phyloP scores from a whole-genome alignment of 37 sponge, comb jelly and placozoan genomes.

The Ianthella basta region DNA sequence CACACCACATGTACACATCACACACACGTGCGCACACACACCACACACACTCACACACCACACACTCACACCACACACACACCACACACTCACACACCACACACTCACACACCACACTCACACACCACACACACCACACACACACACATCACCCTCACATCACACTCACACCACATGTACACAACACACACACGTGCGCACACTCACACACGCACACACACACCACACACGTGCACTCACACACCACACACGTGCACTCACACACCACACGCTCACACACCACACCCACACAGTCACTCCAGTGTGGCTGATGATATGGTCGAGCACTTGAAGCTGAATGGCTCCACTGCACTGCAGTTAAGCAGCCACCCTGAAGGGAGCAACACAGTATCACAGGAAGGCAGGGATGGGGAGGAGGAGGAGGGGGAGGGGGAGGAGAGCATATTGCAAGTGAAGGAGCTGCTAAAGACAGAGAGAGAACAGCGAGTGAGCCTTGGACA shows the following conservation, averaged over 20 bases:
- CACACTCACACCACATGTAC: too few relatives aligned
- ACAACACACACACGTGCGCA: too few relatives aligned
- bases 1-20: too few relatives aligned
- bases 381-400: not conserved
- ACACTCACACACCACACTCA: too few relatives aligned
- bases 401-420: not conserved
- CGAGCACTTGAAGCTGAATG: slow-evolving; percentile 45
- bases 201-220: not conserved
- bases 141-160: too few relatives aligned
- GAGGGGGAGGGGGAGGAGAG: slow-evolving; percentile 32
- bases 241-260: too few relatives aligned
- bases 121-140: too few relatives aligned
- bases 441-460: slow-evolving; percentile 43
- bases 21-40: too few relatives aligned
- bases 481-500: slow-evolving; percentile 59
- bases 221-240: not conserved
- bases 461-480: slow-evolving; percentile 71
- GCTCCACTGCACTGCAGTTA: not conserved
- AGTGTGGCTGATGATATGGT: slow-evolving; percentile 49
- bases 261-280: too few relatives aligned
- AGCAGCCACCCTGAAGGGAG: not conserved
- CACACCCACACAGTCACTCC: slow-evolving; percentile 16
- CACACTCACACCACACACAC: too few relatives aligned
- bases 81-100: too few relatives aligned
- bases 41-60: too few relatives aligned